Evolutionary conservation across 2,113 vertebrate genomes (phyloP).

Genomic region (Rhineura floridana): DNA sequence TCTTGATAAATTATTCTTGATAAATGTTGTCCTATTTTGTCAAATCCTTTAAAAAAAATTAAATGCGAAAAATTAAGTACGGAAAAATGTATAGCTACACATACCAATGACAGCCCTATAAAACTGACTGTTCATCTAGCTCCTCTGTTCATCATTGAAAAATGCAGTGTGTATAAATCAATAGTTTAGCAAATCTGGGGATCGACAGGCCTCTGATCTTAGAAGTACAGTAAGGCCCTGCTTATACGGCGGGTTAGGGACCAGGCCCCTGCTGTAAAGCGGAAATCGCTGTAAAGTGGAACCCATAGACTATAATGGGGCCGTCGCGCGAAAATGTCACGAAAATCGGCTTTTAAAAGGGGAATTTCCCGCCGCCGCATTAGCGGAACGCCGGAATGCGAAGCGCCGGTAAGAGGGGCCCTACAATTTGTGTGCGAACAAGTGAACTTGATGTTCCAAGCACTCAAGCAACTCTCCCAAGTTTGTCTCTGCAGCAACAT

Average conservation of each 20-base stretch:
- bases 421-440: not conserved
- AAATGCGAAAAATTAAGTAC: not conserved
- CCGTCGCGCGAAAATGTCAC: too few species aligned
- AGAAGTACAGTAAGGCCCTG: too few species aligned
- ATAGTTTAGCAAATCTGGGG: not conserved
- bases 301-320: too few species aligned
- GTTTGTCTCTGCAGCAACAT: slow-evolving; percentile 51
- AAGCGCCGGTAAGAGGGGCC: too few species aligned
- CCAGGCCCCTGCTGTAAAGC: too few species aligned
- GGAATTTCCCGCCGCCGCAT: too few species aligned
- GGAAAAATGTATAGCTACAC: not conserved
- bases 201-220: not conserved
- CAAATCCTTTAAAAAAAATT: not conserved
- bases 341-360: too few species aligned
- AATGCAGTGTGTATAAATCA: not conserved
- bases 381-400: too few species aligned
- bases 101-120: not conserved
- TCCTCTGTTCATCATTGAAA: not conserved
- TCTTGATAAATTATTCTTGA: slow-evolving; percentile 26
- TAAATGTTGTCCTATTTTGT: slow-evolving; percentile 19
- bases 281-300: too few species aligned
- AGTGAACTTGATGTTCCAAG: slow-evolving; percentile 27
- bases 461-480: slow-evolving; percentile 35
- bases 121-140: not conserved
- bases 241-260: too few species aligned